Conservation (phyloP, 1,140 invertebrate species). For the Bombus turneri region DNA sequence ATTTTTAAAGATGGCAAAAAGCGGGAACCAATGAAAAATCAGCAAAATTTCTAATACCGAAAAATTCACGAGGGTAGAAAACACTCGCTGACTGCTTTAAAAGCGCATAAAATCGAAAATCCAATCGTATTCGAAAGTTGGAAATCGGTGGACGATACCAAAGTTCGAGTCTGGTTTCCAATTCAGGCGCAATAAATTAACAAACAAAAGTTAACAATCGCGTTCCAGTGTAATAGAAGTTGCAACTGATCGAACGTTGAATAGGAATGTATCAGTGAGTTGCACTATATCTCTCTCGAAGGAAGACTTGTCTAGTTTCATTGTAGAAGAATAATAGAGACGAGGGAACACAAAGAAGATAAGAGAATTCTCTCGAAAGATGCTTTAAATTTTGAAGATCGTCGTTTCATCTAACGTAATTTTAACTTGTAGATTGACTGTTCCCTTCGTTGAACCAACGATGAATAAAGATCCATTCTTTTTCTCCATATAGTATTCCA, state of each 20-base stretch:
- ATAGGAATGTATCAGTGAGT: not conserved
- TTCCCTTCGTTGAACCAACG: not conserved
- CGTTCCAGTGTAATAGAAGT: too few relatives aligned
- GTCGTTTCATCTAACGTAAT: not conserved
- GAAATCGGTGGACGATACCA: too few relatives aligned
- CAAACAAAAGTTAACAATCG: too few relatives aligned
- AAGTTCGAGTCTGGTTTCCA: too few relatives aligned
- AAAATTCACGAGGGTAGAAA: too few relatives aligned
- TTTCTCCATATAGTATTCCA: not conserved
- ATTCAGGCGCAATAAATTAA: too few relatives aligned
- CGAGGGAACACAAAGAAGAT: not conserved
- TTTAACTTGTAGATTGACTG: not conserved
- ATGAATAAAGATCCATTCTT: conserved; percentile 1
- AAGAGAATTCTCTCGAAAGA: not conserved
- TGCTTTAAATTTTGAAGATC: not conserved
- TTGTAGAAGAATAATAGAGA: not conserved
- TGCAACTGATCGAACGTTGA: not conserved
- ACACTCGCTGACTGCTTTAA: too few relatives aligned
- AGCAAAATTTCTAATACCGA: too few relatives aligned
- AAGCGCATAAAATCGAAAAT: too few relatives aligned
- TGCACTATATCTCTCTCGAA: not conserved
- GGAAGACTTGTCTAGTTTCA: not conserved
- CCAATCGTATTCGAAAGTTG: too few relatives aligned
- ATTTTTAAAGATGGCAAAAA: too few relatives aligned
- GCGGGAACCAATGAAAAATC: too few relatives aligned